Evolutionary conservation across 2,113 vertebrate species (phyloP).

Genomic region (Muntiacus reevesi): DNA sequence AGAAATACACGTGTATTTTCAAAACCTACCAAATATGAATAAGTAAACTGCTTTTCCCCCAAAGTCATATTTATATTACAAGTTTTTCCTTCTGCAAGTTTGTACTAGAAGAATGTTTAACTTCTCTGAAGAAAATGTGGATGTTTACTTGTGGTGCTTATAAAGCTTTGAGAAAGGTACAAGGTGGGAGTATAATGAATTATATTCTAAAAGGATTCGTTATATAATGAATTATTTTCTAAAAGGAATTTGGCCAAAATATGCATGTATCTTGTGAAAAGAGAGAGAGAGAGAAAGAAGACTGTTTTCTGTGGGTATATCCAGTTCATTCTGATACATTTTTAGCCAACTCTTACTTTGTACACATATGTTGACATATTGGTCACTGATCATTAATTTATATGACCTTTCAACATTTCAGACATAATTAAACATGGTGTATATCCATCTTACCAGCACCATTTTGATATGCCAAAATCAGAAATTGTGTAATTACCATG

Average conservation of each 20-base stretch:
- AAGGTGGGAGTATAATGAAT: background rate
- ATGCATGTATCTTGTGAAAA: background rate
- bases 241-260: background rate
- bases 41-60: slow-evolving; percentile 56
- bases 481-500: background rate
- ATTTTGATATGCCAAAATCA: background rate
- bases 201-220: background rate
- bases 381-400: background rate
- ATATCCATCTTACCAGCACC: background rate
- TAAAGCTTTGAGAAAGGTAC: slow-evolving; percentile 58
- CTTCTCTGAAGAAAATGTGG: slow-evolving; percentile 68
- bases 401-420: background rate
- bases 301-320: background rate
- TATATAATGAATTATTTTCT: slow-evolving; percentile 17
- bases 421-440: background rate
- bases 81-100: slow-evolving; percentile 64
- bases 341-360: background rate
- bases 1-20: slow-evolving; percentile 7
- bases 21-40: slow-evolving; percentile 32
- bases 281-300: background rate
- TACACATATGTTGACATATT: background rate
- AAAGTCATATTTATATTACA: slow-evolving; percentile 49
- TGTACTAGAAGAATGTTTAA: slow-evolving; percentile 72
- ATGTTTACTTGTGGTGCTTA: slow-evolving; percentile 58
- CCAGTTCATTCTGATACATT: background rate